These are phyloP conservation scores for Epinotia bilunana DNA, from an alignment of 2,888 invertebrate species.

Conservation along the genomic window DNA sequence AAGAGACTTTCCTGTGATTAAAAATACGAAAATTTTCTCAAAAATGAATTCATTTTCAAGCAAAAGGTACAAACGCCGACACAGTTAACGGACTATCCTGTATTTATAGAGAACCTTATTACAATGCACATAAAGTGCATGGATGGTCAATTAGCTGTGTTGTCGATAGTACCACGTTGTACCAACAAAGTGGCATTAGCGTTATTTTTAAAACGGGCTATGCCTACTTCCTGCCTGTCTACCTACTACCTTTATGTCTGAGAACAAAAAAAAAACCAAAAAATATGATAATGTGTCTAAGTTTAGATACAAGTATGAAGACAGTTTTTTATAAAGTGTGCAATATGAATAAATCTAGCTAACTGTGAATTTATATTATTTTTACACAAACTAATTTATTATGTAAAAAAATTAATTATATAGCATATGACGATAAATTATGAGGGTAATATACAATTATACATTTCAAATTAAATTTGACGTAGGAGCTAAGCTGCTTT, in stretches of 20 bases:
- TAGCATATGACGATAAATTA: neutral
- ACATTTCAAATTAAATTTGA: constrained; percentile 24
- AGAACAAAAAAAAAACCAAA: neutral
- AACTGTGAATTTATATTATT: neutral
- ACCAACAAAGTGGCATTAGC: too few species aligned
- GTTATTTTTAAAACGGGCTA: too few species aligned
- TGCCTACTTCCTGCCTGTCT: too few species aligned
- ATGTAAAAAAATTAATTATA: neutral
- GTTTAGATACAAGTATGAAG: neutral
- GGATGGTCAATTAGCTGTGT: too few species aligned
- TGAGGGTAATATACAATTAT: constrained; percentile 18
- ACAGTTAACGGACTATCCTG: too few species aligned
- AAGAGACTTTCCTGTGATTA: too few species aligned
- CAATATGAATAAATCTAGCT: neutral
- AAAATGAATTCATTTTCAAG: too few species aligned
- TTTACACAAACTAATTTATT: constrained; percentile 3
- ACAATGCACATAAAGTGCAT: too few species aligned
- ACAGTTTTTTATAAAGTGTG: neutral
- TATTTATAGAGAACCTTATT: too few species aligned
- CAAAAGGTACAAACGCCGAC: too few species aligned
- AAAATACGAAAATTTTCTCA: too few species aligned
- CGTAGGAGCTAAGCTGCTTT: constrained; percentile 29
- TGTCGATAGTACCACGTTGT: too few species aligned
- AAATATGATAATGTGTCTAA: neutral
- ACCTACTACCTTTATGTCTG: neutral